These are phyloP conservation scores for Caloenas nicobarica DNA, from an alignment of 2,113 vertebrate genomes.

Conservation along the genomic window DNA sequence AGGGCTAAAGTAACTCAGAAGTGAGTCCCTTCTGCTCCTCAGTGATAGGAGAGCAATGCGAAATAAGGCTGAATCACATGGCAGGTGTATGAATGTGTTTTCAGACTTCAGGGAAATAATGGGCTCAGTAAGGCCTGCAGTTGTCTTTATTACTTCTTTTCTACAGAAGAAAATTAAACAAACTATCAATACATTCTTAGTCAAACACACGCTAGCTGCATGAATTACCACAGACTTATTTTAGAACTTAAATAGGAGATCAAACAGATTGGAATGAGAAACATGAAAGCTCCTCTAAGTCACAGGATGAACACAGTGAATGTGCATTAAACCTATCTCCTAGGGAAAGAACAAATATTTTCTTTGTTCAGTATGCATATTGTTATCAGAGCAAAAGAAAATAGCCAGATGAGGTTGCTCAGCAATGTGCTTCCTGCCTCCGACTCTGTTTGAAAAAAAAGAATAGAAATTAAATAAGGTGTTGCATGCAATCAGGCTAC, in stretches of 20 bases:
- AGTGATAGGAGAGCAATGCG: neutral
- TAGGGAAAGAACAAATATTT: constrained; percentile 12
- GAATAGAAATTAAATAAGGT: neutral
- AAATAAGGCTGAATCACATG: neutral
- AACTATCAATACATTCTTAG: neutral
- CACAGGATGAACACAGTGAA: neutral
- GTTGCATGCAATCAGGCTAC: neutral
- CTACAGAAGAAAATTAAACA: neutral
- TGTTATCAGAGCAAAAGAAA: constrained; percentile 33
- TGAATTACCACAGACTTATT: neutral
- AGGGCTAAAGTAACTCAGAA: neutral
- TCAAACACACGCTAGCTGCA: neutral
- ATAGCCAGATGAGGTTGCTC: constrained; percentile 18
- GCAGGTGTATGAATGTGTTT: neutral
- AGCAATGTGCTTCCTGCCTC: neutral
- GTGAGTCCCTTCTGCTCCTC: neutral
- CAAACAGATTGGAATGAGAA: constrained; percentile 1
- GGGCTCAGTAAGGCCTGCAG: neutral
- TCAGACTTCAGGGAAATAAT: neutral
- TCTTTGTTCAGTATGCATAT: neutral
- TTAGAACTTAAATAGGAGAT: constrained; percentile 22
- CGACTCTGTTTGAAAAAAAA: neutral
- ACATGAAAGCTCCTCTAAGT: neutral
- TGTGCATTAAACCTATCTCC: neutral
- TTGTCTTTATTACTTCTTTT: neutral